Base-by-base conservation (phyloP, 2,888 invertebrate species). In the Tenthredo notha region DNA sequence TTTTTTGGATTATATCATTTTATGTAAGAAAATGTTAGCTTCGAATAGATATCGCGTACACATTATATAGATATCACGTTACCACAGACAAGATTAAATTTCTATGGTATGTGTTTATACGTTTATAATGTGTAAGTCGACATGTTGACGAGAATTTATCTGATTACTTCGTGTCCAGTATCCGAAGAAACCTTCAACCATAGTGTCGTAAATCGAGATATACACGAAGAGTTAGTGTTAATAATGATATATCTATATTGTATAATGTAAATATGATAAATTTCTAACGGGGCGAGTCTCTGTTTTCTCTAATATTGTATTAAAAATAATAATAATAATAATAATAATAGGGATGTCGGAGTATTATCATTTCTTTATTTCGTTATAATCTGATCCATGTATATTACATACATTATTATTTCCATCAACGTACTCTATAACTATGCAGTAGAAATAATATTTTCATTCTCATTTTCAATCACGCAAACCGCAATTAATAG, bases 171-270 rank as follows among this genome's bases (percentile, higher is more conserved):
- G 70, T n/a, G 18, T 18, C 37, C 70, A 70, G n/a, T 70, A 37
- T 70, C 37, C 37, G 5, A 70, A 37, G 9, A 18, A 70, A 70
- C 15, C 37, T 37, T 70, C 33, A 70, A 70, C 7, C 37, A 70
- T 70, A 33, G 70, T 70, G 70, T 33, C n/a, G 70, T 33, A 70
- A 70, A 37, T 70, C 37, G n/a, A 37, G 37, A 70, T 70, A 70
- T n/a, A 72, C 18, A n/a, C 43, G 25, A 74, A 40, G n/a, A 72
- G 40, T 37, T 74, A 10, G 12, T 43, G 12, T 25, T n/a, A 47
- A 15, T 25, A 43, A 43, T 43, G 10, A 12, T 47, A 72, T 43
- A 5, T 25, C 7, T 25, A 12, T 43, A 74, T 74, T 74, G 40
- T 21, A 21, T 74, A 43, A 74, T 74, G 25, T 25, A 21, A 74